Percentiles rank a stretch among this genome's conserved stretches.
These are phyloP conservation scores for Pachypanchax playfairii DNA, from an alignment of 2,113 vertebrate species.

Conservation along the genomic window DNA sequence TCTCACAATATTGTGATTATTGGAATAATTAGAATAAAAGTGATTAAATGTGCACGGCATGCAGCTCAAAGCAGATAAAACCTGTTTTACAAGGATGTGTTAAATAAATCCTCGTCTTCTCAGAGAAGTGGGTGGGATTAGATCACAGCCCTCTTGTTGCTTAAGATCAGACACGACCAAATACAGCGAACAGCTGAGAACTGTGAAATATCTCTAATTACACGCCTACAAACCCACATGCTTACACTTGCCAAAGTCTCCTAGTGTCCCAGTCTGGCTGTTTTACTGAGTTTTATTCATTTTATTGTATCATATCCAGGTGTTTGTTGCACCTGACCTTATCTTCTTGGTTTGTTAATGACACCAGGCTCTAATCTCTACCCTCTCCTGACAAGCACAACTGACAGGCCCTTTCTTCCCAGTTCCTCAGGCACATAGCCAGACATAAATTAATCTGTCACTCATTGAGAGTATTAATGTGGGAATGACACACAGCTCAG, in stretches of 20 bases:
- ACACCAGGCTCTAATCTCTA: conserved; percentile 93
- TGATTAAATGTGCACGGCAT: neutral
- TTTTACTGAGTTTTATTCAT: conserved; percentile 70
- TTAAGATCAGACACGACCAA: conserved; percentile 38
- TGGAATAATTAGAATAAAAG: conserved; percentile 27
- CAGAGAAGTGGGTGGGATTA: conserved; percentile 28
- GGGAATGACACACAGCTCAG: conserved; percentile 61
- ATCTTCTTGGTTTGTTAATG: conserved; percentile 90
- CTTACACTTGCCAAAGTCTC: conserved; percentile 38
- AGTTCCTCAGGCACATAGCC: conserved; percentile 92
- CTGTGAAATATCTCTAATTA: conserved; percentile 41
- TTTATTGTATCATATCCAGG: conserved; percentile 32
- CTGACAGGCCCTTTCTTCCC: conserved; percentile 95
- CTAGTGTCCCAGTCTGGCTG: conserved; percentile 72
- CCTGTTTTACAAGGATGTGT: conserved; percentile 26
- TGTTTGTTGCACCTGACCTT: conserved; percentile 93
- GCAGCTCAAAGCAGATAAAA: conserved; percentile 26
- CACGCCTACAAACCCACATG: conserved; percentile 37
- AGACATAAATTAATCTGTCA: conserved; percentile 99
- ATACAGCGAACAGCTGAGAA: conserved; percentile 22
- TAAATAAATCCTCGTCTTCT: conserved; percentile 23
- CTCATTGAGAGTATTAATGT: conserved; percentile 85
- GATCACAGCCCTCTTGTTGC: conserved; percentile 37
- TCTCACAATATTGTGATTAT: neutral
- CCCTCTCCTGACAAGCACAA: conserved; percentile 90